Conservation (phyloP, 2,113 vertebrate genomes). For the Abramis brama region DNA sequence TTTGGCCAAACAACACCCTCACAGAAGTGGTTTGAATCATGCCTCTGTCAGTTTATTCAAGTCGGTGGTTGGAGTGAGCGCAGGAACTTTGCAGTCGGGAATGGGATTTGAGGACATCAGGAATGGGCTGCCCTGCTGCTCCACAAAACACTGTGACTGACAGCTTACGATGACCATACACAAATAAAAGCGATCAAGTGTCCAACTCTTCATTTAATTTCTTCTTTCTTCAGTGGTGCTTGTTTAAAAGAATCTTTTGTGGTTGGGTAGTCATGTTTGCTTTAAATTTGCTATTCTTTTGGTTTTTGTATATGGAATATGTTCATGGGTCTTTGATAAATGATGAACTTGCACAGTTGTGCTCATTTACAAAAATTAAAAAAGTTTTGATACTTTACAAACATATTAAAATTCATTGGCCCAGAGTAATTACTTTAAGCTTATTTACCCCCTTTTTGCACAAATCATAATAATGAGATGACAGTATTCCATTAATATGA, state of each 20-base stretch:
- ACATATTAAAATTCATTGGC: not conserved
- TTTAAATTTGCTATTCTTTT: not conserved
- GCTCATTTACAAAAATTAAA: not conserved
- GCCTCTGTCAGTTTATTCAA: slow-evolving; percentile 57
- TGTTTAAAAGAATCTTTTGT: not conserved
- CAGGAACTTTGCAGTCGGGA: not conserved
- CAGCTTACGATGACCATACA: slow-evolving; percentile 11
- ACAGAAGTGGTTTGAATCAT: slow-evolving; percentile 50
- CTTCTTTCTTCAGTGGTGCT: slow-evolving; percentile 16
- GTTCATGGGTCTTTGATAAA: slow-evolving; percentile 3
- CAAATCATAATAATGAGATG: not conserved
- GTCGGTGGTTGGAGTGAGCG: not conserved
- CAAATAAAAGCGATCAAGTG: slow-evolving; percentile 21
- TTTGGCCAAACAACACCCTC: slow-evolving; percentile 48
- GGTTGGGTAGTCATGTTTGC: not conserved
- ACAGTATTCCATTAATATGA: too few relatives aligned
- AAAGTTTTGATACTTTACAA: not conserved
- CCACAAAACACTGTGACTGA: slow-evolving; percentile 31
- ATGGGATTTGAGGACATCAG: slow-evolving; percentile 22
- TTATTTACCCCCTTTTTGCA: not conserved
- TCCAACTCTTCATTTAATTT: slow-evolving; percentile 3
- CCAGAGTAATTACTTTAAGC: too few relatives aligned
- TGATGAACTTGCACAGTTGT: not conserved
- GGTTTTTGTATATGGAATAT: slow-evolving; percentile 34
- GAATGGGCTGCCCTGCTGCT: not conserved